Evolutionary conservation across 2,797 vertebrate species (phyloP).

Genomic region (Ptychobarbus kaznakovi): DNA sequence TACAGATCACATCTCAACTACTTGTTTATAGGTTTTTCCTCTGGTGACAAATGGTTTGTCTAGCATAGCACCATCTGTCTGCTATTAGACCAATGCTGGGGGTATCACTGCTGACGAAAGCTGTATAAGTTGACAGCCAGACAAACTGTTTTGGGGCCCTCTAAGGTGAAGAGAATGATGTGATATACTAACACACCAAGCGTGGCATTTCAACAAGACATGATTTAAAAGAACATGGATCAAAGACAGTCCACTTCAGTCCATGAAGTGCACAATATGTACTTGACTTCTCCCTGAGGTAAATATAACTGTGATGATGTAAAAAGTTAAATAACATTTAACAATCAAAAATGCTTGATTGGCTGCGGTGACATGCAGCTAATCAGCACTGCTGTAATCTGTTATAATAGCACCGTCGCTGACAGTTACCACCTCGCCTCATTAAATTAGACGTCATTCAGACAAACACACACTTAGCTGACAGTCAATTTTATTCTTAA

Average conservation of each 20-base stretch:
- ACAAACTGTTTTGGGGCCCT: slow-evolving; percentile 70
- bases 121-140: slow-evolving; percentile 69
- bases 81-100: slow-evolving; percentile 67
- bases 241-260: background rate
- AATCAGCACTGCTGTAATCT: slow-evolving; percentile 21
- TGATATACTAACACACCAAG: slow-evolving; percentile 68
- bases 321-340: slow-evolving; percentile 27
- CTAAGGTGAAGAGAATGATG: slow-evolving; percentile 76
- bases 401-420: background rate
- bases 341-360: background rate
- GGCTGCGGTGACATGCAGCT: slow-evolving; percentile 16
- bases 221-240: background rate
- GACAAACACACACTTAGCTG: no score
- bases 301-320: background rate
- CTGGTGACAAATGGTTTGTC: slow-evolving; percentile 60
- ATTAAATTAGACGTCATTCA: slow-evolving; percentile 43
- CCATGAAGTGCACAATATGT: background rate
- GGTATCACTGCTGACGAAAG: slow-evolving; percentile 76
- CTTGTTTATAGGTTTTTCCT: background rate
- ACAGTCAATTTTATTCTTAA: slow-evolving; percentile 40
- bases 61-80: slow-evolving; percentile 72
- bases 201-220: slow-evolving; percentile 54
- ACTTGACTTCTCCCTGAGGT: slow-evolving; percentile 5
- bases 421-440: slow-evolving; percentile 32
- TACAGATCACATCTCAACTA: background rate